Evolutionary conservation across 2,113 vertebrate genomes (phyloP), one percentile per base, ranked within the genome.

Genomic region (Gobiocypris rarus): DNA sequence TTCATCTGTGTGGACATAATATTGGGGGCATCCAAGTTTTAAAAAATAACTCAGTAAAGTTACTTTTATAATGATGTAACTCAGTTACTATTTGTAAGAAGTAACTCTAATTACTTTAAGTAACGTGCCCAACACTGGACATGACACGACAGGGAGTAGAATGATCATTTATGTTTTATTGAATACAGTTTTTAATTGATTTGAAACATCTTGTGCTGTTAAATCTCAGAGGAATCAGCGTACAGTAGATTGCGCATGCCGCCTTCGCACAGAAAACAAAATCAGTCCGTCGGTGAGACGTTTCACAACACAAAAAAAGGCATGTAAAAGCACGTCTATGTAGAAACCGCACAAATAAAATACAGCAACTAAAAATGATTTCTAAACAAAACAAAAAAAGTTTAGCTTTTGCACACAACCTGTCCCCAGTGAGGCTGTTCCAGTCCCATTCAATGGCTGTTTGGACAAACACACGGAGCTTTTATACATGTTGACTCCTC

Each of bases 141-240:
- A 76, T n/a, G 50, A 63, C 31, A 19, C 31, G 0, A 4, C 19
- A 4, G 34, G 7, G 52, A 19, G 14, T 34, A 19, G 28, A 34
- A 69, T 41, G 34, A 69, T 69, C 31, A 31, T 31, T 31, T 31
- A 31, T 67, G 45, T 52, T 85, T 85, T 87, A 87, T 85, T 87
- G 38, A 83, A 59, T 83, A 14, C 75, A 26, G n/a, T 71, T 52
- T 63, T 88, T 85, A 3, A 3, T 65, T 65, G 28, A 34, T 86
- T 38, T 90, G 89, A 91, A 88, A 65, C 56, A 41, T 83, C 86
- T 69, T 84, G 79, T 86, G 54, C 81, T 83, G 43, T 31, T 34
- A 34, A 28, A 7, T 87, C 31, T 56, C 75, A 59, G 26, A 59
- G 77, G 63, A 75, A 73, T 69, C 48, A 45, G 43, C 11, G 41